Evolutionary conservation across 2,113 vertebrate genomes (phyloP).

Genomic region (Chaetura pelagica): DNA sequence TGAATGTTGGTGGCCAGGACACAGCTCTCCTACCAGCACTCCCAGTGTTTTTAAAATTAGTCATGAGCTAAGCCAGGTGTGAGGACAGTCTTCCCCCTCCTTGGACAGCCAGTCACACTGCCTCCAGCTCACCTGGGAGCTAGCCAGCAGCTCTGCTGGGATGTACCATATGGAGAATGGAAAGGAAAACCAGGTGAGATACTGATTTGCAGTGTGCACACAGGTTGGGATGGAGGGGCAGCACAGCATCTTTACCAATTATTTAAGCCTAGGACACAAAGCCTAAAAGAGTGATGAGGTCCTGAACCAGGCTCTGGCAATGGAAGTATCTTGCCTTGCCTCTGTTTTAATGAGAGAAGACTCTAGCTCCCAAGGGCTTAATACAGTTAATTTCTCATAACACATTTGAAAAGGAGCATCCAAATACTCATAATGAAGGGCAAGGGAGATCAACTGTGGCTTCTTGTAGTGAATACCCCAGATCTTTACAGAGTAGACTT

Average conservation of each 20-base stretch:
- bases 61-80: neutral
- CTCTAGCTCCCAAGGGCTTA: neutral
- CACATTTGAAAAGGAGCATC: neutral
- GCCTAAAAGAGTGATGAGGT: accelerated
- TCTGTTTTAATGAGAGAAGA: neutral
- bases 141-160: neutral
- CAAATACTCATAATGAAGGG: neutral
- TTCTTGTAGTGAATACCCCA: neutral
- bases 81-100: neutral
- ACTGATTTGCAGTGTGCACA: neutral
- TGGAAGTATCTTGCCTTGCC: neutral
- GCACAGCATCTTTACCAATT: neutral
- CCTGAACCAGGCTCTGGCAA: neutral
- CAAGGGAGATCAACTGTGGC: neutral
- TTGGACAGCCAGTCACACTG: accelerated
- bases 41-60: neutral
- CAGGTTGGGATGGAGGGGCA: neutral
- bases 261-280: neutral
- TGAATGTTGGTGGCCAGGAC: neutral
- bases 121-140: neutral
- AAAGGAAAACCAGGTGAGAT: neutral
- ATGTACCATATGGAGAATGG: accelerated
- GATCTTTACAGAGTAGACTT: neutral
- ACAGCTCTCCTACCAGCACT: neutral
- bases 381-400: neutral